Evolutionary conservation across 2,888 invertebrate genomes (phyloP), one percentile per base, ranked within the genome.

Genomic region (Melangyna quadrimaculata): DNA sequence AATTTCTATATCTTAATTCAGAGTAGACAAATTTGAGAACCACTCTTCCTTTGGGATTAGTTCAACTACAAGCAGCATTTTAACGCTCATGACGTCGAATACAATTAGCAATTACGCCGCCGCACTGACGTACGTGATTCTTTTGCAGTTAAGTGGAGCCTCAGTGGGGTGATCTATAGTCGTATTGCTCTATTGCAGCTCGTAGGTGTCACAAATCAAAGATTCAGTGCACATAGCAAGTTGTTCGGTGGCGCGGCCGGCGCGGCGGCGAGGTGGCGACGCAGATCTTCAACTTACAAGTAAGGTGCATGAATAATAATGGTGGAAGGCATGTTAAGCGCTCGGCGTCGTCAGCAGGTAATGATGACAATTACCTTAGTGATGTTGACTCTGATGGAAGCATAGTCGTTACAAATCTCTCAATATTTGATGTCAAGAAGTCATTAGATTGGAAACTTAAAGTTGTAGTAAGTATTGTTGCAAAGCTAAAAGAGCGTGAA

Each of bases 201-300:
- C 43, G 78, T 83, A 83, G 83, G 83, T 83, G 83, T 83, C 78
- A 83, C 83, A 83, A 83, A 83, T 83, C 83, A 83, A 79, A 83
- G 83, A 83, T 83, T 83, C 79, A 74, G 74, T 77, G 35, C 51
- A 35, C 67, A 67, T 35, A 37, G 19, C 65, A 63, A 27, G 43
- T 51, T 51, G 8, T 27, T 51, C 24, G 2, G 2, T n/a, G 17
- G 6, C 67, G n/a, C n/a, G 1, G 14, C 19, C 19, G 24, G 19
- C 37, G 3, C 19, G 59, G 51, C 8, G 45, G 17, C 29, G 24
- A 3, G 12, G 8, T 10, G 19, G 59, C 29, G 32, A 10, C 69
- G 55, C 53, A 59, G 53, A 75, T 82, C 55, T 17, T 71, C 70
- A 14, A 70, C 75, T 55, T 63, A n/a, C n/a, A n/a, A 14, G 24